Base-by-base conservation (phyloP, 2,888 invertebrate species). In the Euplexia lucipara region DNA sequence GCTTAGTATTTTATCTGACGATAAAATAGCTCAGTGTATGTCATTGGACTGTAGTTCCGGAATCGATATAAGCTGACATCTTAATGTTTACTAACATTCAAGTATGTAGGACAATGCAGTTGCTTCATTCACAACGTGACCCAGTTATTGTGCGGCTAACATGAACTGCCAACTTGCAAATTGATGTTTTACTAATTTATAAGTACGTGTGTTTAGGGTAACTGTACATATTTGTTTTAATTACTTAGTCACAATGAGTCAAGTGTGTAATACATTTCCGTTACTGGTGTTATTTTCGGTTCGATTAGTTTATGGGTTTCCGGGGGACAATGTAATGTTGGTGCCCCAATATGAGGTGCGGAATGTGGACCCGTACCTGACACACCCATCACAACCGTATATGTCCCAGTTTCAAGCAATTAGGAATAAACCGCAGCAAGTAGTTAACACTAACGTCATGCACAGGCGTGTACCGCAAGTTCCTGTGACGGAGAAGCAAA, bases 21-120 rank as follows among this genome's bases (percentile, higher is more conserved):
- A 93, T 82, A 90, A 93, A 84, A 91, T 95, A 78, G 94, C 95
- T 34, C 87, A 92, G 87, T 95, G 95, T 86, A 94, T 95, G 93
- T 88, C 93, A 82, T 82, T 95, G 70, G 93, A 94, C 80, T 95
- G 95, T 86, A 91, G 87, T 88, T 91, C 93, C 81, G 95, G 94
- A 78, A 87, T 91, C 79, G 91, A 94, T 86, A 91, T 95, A 84
- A 94, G 94, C 91, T 95, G 93, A 94, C 90, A 86, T 82, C 78
- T 83, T 83, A 84, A 87, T 88, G 81, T 88, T 87, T 85, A 86
- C 81, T 71, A 88, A 88, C 83, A 83, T 82, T 80, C 77, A 80
- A 79, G 75, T 85, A 89, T 88, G 86, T 88, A 83, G 90, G 86
- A 81, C 90, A 86, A 75, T 82, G 79, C 80, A 81, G 82, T 81